Base-by-base conservation (phyloP, 2,888 invertebrate species). In the Deladenus siricidicola region DNA sequence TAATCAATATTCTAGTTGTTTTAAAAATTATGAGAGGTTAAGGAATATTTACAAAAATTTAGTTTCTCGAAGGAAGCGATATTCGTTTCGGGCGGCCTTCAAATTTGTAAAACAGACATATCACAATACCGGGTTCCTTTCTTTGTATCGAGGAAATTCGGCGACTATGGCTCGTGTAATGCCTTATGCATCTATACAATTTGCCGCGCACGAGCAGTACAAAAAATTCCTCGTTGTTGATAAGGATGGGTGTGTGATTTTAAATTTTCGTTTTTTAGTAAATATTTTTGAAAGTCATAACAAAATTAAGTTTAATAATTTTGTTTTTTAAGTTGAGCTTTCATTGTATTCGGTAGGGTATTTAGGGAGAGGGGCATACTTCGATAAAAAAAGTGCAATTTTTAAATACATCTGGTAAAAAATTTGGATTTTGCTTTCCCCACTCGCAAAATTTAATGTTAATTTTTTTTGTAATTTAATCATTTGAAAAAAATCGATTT, bases 161-260 rank as follows among this genome's bases (percentile, higher is more conserved):
- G 98, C 98, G 3, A 96, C 94, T 0, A 90, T 98, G 90, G 91
- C 89, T 19, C 84, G 96, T 60, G 93, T 98, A 64, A 84, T 94
- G 55, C 98, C 98, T 0, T 94, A 96, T 81, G 92, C 96, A 24
- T 90, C 96, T 47, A 88, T 96, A 70, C 96, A 99, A 83, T 98
- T 94, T 81, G 88, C 92, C 0, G 87, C 94, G 43, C 93, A 94
- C 82, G 98, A 98, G 82, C 94, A 98, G 80, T 96, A 89, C 88
- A 92, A 92, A 80, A 84, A 85, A 68, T 80, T 88, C 50, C 82
- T 96, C 1, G 59, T 65, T 43, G 78, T 78, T 10, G 78, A 78
- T 53, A 64, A 69, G 48, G 66, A 72, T 48, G 68, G 60, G 54
- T 34, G 14, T n/a, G n/a, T n/a, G n/a, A n/a, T n/a, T n/a, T n/a